phyloP scores from a whole-genome alignment of 2,113 vertebrate genomes.

The Sinocyclocheilus anophthalmus region DNA sequence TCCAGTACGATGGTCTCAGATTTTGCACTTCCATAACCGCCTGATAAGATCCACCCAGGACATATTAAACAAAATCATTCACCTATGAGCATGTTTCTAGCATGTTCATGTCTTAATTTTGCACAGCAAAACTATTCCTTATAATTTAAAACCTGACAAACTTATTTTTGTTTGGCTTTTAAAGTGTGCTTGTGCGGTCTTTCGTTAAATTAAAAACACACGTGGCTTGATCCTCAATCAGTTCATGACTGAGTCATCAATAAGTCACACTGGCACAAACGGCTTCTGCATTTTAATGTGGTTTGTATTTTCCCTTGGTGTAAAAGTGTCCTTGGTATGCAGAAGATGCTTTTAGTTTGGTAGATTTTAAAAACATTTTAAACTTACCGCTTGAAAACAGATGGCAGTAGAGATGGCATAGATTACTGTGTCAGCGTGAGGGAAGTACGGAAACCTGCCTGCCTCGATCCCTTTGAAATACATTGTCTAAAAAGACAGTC shows the following conservation, averaged over 20 bases:
- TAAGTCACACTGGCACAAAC: neutral
- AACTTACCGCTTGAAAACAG: conserved; percentile 97
- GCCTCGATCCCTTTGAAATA: conserved; percentile 99
- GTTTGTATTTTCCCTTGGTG: neutral
- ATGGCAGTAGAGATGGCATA: conserved; percentile 95
- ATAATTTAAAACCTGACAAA: neutral
- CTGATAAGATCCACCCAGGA: conserved; percentile 67
- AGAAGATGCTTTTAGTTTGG: neutral
- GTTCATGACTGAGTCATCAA: neutral
- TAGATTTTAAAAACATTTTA: neutral
- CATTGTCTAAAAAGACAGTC: conserved; percentile 77
- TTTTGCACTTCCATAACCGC: conserved; percentile 98
- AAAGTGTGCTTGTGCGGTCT: neutral
- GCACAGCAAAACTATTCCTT: neutral
- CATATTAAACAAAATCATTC: neutral
- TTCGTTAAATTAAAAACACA: neutral
- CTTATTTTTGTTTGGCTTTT: neutral
- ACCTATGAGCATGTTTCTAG: neutral
- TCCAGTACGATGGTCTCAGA: conserved; percentile 95
- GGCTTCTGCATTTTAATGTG: neutral
- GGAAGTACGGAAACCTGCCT: conserved; percentile 92
- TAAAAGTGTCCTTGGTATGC: conserved; percentile 9
- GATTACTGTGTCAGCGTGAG: conserved; percentile 92
- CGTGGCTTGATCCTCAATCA: neutral
- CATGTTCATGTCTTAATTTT: neutral